Base-by-base conservation (phyloP, 2,888 invertebrate species). In the Drosophila pullipes region DNA sequence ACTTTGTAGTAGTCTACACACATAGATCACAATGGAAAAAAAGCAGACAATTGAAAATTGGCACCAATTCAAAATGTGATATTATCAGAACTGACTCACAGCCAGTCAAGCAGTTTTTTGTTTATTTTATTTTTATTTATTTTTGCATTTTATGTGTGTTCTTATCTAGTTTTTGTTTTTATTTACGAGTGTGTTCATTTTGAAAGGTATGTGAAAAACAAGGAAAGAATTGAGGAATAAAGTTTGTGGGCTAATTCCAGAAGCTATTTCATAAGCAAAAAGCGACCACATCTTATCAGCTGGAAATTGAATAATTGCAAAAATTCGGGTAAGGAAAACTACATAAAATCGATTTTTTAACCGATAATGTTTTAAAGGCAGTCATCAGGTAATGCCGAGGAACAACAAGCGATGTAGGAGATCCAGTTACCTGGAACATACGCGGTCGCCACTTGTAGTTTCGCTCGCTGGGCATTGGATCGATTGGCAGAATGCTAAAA, bases 391-490 rank as follows among this genome's bases (percentile, higher is more conserved):
- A 41, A 28, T 28, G 16, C 13, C 0, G 10, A 28, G 11, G n/a
- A 11, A 13, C 16, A 4, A 22, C 25, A 25, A 6, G n/a, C 16
- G 30, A 30, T 16, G 10, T 10, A 16, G 59, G 44, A 35, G 41
- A 28, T 10, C 11, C 37, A 25, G 69, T 76, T 78, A 87, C 86
- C 87, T 82, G 85, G 22, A 77, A 58, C 64, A 85, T 44, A 18
- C 75, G 70, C 22, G 61, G 61, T 39, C 69, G 80, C 74, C 78
- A 82, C 39, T 75, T 86, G 63, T 76, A 80, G 70, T 60, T 37
- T 6, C 73, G 75, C 53, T 89, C 82, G 18, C 50, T 54, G 49
- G 86, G 82, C 80, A 80, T 74, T 10, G 55, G 22, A 57, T 81
- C 72, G 37, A 41, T 44, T 41, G 55, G 41, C 9, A 71, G 18